phyloP scores from a whole-genome alignment of 2,888 invertebrate species.

The Agapostemon virescens region DNA sequence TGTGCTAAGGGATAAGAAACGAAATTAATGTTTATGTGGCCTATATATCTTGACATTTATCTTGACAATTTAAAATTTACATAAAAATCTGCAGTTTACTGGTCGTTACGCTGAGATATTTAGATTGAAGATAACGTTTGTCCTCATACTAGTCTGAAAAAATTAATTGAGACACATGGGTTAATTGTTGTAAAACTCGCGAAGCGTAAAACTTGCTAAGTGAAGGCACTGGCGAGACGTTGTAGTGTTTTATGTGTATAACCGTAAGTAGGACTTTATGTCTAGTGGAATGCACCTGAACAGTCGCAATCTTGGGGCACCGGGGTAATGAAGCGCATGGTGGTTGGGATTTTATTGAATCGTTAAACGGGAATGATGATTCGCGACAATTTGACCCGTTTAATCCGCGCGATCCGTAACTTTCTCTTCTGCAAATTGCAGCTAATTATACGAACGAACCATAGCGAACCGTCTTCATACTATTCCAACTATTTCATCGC shows the following conservation, averaged over 20 bases:
- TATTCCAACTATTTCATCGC: neutral
- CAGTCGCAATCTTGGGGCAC: neutral
- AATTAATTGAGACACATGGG: neutral
- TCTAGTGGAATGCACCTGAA: slow-evolving; percentile 1
- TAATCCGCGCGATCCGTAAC: slow-evolving; percentile 46
- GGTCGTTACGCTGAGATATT: neutral
- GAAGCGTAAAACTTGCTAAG: neutral
- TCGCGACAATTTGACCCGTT: slow-evolving; percentile 53
- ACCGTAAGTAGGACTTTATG: neutral
- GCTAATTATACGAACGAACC: neutral
- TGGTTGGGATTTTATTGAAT: slow-evolving; percentile 44
- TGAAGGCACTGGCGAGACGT: neutral
- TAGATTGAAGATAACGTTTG: neutral
- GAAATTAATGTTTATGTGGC: no score
- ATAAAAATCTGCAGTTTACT: neutral
- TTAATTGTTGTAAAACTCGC: neutral
- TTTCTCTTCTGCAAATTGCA: slow-evolving; percentile 51
- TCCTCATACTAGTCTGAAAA: neutral
- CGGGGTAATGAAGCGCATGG: slow-evolving; percentile 4
- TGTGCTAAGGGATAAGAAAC: no score
- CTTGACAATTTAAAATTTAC: no score
- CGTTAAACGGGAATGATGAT: slow-evolving; percentile 50
- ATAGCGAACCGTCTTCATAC: neutral
- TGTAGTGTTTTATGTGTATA: neutral
- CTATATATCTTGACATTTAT: no score